Evolutionary conservation across 1,140 invertebrate species (phyloP).

Genomic region (Chironomus tepperi): DNA sequence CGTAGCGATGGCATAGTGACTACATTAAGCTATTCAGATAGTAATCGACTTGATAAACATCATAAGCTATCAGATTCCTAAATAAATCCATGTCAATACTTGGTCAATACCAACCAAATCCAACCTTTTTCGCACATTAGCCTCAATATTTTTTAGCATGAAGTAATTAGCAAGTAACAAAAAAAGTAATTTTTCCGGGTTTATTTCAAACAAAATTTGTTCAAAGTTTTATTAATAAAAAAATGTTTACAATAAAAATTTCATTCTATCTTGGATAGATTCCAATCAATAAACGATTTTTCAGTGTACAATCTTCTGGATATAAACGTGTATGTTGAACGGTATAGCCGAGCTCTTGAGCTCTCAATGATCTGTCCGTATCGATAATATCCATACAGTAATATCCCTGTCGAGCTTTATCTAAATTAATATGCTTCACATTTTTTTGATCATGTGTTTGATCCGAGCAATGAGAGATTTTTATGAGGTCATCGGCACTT

Average conservation of each 20-base stretch:
- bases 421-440: conserved; percentile 36
- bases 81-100: too few species aligned
- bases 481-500: conserved; percentile 59
- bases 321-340: conserved; percentile 66
- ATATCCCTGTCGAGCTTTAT: conserved; percentile 62
- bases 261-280: conserved; percentile 32
- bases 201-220: neutral
- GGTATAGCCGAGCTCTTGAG: conserved; percentile 63
- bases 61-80: too few species aligned
- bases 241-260: neutral
- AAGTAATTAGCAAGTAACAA: too few species aligned
- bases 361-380: conserved; percentile 67
- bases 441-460: conserved; percentile 71
- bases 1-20: too few species aligned
- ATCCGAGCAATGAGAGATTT: conserved; percentile 80
- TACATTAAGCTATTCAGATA: too few species aligned
- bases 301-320: conserved; percentile 77
- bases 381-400: conserved; percentile 83
- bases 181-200: too few species aligned
- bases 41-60: too few species aligned
- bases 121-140: too few species aligned
- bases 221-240: neutral
- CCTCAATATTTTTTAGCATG: too few species aligned
- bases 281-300: conserved; percentile 88
- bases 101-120: too few species aligned